Conservation (phyloP, 2,113 vertebrate genomes). For the Taurulus bubalis region DNA sequence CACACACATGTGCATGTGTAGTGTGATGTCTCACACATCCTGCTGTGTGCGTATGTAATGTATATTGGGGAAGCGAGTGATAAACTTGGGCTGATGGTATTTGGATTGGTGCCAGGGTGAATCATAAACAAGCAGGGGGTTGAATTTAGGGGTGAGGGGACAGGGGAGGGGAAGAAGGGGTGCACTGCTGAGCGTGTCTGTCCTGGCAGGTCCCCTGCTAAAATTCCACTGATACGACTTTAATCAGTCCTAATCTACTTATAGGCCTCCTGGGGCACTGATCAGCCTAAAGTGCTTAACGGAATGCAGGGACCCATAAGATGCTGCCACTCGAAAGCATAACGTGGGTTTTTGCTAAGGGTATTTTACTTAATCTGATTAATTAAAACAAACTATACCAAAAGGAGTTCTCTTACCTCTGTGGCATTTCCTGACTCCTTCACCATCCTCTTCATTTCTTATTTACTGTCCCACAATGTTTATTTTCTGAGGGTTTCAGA, state of each 20-base stretch:
- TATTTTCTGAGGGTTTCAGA: neutral
- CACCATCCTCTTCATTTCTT: neutral
- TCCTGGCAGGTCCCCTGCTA: constrained; percentile 83
- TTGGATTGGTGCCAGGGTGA: constrained; percentile 81
- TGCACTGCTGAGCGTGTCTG: constrained; percentile 70
- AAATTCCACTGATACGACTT: constrained; percentile 86
- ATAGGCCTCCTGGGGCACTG: constrained; percentile 81
- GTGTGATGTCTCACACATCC: constrained; percentile 10
- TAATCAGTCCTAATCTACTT: constrained; percentile 90
- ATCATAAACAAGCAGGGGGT: constrained; percentile 76
- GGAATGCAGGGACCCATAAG: constrained; percentile 76
- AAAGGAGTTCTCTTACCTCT: constrained; percentile 30
- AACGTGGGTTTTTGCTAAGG: constrained; percentile 70
- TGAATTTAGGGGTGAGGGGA: constrained; percentile 58
- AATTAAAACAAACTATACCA: constrained; percentile 77
- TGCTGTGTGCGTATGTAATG: constrained; percentile 30
- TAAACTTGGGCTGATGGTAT: constrained; percentile 76
- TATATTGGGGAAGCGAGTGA: constrained; percentile 70
- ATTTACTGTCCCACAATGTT: neutral
- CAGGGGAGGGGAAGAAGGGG: constrained; percentile 44
- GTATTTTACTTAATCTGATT: constrained; percentile 74
- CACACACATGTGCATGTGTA: constrained; percentile 5
- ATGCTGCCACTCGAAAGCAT: constrained; percentile 79
- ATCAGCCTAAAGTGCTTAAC: constrained; percentile 84
- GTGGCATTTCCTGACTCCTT: constrained; percentile 8